Base-by-base conservation (phyloP, 2,113 vertebrate genomes). In the Cheirogaleus medius region DNA sequence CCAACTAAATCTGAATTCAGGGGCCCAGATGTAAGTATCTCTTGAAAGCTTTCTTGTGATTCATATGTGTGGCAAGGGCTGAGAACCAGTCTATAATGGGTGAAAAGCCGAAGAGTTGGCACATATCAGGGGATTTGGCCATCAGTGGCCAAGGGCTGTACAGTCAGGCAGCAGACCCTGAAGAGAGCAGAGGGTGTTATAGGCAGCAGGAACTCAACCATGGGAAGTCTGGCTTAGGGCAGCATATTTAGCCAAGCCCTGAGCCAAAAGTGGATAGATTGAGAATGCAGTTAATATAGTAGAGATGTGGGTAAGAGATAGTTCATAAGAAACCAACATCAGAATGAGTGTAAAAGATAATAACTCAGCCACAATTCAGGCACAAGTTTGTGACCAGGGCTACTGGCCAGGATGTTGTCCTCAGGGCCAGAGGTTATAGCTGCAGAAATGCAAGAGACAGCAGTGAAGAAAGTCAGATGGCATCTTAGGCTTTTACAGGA, bases 1-100 rank as follows among this genome's bases (percentile, higher is more conserved):
- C 63, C 42, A 90, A 63, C 44, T 78, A 90, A 94, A 52, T 97
- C 56, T 82, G 74, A 89, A 80, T 74, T 84, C 39, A 42, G 8
- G 6, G 18, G 8, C 11, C 15, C 8, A 77, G 27, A 44, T 6
- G 39, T 18, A 66, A 87, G 6, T 68, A 78, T 84, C 76, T 86
- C 27, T 85, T 82, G 37, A 93, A 81, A 76, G 21, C n/a, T 84
- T 6, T 74, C 8, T 66, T 60, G 10, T 85, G n/a, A 44, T 49
- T 87, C 8, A 77, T 0, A 56, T 82, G 18, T 76, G 18, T 63
- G 44, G 6, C 68, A 29, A 91, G 18, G 63, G 66, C n/a, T 84
- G 9, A 93, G 44, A 85, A 60, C 4, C 32, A 87, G 39, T 15
- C 54, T 56, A 2, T 63, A n/a, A 77, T 27, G 56, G 13, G 47